phyloP scores from a whole-genome alignment of 2,888 invertebrate species.

The Empis stercorea region DNA sequence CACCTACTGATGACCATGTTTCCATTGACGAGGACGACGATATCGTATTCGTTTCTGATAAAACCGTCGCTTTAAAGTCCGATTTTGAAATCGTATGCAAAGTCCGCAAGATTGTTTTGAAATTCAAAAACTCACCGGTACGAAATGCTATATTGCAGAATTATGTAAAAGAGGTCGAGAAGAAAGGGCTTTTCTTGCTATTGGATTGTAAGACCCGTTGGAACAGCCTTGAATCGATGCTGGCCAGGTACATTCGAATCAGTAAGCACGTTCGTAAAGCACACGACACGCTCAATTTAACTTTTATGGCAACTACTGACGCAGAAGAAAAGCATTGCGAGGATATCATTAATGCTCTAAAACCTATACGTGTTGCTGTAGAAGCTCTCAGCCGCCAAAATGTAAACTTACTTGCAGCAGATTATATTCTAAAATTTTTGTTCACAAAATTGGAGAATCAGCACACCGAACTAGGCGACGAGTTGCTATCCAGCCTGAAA shows the following conservation, averaged over 20 bases:
- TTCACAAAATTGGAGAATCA: no score
- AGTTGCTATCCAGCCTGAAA: no score
- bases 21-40: constrained; percentile 1
- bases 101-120: background rate
- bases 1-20: background rate
- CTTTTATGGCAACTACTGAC: no score
- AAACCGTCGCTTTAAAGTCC: background rate
- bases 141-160: background rate
- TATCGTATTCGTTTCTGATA: no score
- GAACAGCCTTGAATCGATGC: background rate
- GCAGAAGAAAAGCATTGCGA: no score
- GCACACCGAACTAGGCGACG: no score
- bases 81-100: background rate
- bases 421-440: no score
- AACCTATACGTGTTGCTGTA: no score
- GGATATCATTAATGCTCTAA: no score
- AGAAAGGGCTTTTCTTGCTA: background rate
- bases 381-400: no score
- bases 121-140: background rate
- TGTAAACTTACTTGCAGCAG: no score
- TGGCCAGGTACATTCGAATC: background rate
- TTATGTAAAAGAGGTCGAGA: background rate
- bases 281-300: no score
- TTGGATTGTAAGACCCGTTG: background rate
- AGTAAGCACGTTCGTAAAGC: background rate